Percentiles rank a stretch among this genome's conserved stretches.
Conservation (phyloP, 2,113 vertebrate species). For the Charadrius vociferus region DNA sequence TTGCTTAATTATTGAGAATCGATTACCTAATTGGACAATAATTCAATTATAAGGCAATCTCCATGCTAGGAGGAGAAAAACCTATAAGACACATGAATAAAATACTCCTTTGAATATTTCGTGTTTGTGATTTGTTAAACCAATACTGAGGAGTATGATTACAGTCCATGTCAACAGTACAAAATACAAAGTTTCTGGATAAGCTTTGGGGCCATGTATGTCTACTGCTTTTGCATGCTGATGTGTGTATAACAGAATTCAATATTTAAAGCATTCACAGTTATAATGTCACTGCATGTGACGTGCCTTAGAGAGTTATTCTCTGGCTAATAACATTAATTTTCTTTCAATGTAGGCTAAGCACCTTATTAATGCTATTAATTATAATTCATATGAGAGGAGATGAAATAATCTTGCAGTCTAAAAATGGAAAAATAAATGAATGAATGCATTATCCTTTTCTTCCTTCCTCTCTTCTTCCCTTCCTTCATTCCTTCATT, state of each 20-base stretch:
- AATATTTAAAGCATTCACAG: not conserved
- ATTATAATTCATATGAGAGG: conserved; percentile 34
- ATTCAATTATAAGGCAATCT: not conserved
- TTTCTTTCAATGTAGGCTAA: conserved; percentile 46
- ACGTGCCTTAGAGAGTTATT: conserved; percentile 12
- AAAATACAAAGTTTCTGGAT: not conserved
- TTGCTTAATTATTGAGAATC: not conserved
- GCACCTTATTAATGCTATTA: conserved; percentile 41
- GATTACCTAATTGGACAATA: not conserved
- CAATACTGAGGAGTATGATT: not conserved
- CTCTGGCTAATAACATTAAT: conserved; percentile 46
- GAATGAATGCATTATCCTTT: not conserved
- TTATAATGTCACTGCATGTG: not conserved
- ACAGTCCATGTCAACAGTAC: not conserved
- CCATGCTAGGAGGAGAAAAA: not conserved
- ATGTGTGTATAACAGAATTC: not conserved
- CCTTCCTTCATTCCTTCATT: not conserved
- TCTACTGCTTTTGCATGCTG: not conserved
- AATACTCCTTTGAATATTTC: not conserved
- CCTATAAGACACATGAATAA: not conserved
- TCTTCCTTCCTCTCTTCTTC: conserved; percentile 2
- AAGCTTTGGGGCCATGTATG: not conserved
- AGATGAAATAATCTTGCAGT: conserved; percentile 18
- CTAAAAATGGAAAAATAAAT: conserved; percentile 30
- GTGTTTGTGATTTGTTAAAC: not conserved